Conservation (phyloP, 2,888 invertebrate genomes). For the Pristionchus exspectatus region DNA sequence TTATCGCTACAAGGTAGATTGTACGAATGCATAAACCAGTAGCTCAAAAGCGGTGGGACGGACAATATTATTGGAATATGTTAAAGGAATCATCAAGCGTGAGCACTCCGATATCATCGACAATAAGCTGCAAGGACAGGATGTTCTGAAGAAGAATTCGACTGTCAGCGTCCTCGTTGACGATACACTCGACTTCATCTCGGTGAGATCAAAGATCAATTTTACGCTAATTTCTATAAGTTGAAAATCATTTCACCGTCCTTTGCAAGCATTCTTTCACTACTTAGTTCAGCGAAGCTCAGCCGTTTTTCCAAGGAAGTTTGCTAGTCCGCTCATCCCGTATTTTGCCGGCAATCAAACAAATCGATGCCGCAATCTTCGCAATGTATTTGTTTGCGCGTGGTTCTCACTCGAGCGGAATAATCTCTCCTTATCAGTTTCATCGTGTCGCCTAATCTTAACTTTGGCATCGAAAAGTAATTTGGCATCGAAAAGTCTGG, state of each 20-base stretch:
- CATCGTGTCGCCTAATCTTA: neutral
- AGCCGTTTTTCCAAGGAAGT: neutral
- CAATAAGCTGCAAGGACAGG: conserved; percentile 64
- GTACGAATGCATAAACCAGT: too few species aligned
- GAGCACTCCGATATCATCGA: conserved; percentile 70
- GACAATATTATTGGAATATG: neutral
- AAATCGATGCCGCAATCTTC: neutral
- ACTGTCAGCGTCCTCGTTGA: conserved; percentile 70
- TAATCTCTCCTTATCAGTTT: conserved; percentile 22
- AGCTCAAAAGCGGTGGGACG: too few species aligned
- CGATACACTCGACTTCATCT: conserved; percentile 75
- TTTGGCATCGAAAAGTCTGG: conserved; percentile 3
- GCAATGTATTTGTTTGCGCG: conserved; percentile 38
- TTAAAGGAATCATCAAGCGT: conserved; percentile 71
- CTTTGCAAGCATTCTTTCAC: too few species aligned
- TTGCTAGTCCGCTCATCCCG: neutral
- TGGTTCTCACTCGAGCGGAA: conserved; percentile 14
- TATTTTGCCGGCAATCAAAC: neutral
- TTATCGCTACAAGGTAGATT: too few species aligned
- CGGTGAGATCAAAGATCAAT: conserved; percentile 61
- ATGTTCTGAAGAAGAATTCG: conserved; percentile 61
- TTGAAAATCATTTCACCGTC: neutral
- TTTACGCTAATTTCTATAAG: neutral
- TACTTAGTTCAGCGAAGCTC: too few species aligned
- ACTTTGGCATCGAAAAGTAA: too few species aligned